phyloP scores from a whole-genome alignment of 2,888 invertebrate species.

The Noctua pronuba region DNA sequence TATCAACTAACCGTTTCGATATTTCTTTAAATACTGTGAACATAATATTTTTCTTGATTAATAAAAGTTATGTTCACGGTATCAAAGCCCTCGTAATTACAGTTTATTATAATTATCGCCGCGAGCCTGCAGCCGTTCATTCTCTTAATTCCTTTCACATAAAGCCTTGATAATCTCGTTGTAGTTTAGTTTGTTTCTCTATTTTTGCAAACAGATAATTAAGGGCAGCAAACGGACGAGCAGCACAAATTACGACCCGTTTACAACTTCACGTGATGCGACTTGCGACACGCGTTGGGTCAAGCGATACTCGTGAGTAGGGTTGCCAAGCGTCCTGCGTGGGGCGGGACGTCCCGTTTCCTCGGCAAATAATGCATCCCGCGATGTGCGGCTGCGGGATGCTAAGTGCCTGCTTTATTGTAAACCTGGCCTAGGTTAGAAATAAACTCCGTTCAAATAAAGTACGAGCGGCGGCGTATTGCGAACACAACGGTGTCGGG shows the following conservation, averaged over 20 bases:
- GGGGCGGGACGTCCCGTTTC: background rate
- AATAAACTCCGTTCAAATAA: background rate
- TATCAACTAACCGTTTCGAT: background rate
- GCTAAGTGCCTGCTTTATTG: no score
- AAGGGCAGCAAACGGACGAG: background rate
- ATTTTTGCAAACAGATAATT: slow-evolving; percentile 1
- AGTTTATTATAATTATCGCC: slow-evolving; percentile 13
- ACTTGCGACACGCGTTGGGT: background rate
- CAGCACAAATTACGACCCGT: background rate
- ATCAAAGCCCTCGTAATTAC: background rate
- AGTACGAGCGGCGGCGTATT: background rate
- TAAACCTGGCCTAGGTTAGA: background rate
- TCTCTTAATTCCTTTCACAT: slow-evolving; percentile 8
- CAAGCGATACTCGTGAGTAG: background rate
- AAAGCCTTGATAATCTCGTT: slow-evolving; percentile 28
- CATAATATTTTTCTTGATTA: background rate
- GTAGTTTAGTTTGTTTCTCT: slow-evolving; percentile 7
- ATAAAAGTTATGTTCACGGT: background rate
- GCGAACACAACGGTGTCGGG: background rate
- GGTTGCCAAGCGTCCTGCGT: background rate
- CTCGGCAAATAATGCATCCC: background rate
- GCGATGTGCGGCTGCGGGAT: background rate
- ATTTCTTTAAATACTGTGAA: background rate
- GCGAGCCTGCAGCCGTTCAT: slow-evolving; percentile 8
- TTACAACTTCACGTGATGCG: background rate